Conservation (phyloP, 2,113 vertebrate species). For the Dasypus novemcinctus region DNA sequence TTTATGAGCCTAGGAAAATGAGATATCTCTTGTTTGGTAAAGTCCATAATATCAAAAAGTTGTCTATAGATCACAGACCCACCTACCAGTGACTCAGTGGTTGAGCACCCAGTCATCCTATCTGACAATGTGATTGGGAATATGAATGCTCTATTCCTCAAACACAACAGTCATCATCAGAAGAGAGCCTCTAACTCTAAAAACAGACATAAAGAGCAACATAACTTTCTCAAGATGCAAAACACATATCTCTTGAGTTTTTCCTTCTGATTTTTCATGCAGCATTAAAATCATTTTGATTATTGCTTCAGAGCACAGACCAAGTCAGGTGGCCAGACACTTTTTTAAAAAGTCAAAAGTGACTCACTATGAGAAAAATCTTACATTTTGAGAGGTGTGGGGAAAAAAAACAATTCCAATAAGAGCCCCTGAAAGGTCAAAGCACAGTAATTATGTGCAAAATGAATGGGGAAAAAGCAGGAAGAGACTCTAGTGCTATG, state of each 20-base stretch:
- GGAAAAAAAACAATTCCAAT: background rate
- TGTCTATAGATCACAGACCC: background rate
- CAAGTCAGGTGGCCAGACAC: background rate
- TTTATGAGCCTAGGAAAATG: background rate
- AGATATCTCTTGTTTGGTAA: background rate
- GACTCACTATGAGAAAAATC: background rate
- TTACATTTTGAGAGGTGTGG: background rate
- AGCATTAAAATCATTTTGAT: background rate
- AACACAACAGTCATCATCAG: background rate
- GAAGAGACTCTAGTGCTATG: background rate
- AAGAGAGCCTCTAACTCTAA: background rate
- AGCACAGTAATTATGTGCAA: background rate
- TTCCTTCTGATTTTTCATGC: background rate
- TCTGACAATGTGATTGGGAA: background rate
- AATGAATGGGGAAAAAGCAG: background rate
- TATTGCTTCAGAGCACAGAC: background rate
- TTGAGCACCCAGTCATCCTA: background rate
- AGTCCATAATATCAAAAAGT: constrained; percentile 31
- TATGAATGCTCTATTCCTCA: background rate
- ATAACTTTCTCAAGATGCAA: background rate
- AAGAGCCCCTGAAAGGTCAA: background rate
- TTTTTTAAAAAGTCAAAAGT: background rate
- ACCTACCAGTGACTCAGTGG: constrained; percentile 35
- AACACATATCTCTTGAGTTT: background rate
- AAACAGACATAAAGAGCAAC: background rate